Percentiles rank a stretch among this genome's conserved stretches.
Conservation (phyloP, 2,797 vertebrate genomes). For the Manis pentadactyla region DNA sequence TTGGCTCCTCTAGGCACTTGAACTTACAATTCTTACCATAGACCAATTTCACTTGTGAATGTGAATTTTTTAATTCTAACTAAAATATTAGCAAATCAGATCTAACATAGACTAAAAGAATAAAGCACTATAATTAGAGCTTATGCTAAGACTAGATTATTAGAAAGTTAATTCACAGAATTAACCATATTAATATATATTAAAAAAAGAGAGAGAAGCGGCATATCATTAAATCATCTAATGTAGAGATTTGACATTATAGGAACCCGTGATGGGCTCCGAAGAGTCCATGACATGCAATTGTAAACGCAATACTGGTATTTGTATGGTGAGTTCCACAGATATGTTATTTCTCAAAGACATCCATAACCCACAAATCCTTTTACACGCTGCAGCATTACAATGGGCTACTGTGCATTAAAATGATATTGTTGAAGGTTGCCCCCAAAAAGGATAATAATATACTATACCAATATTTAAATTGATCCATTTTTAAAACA, state of each 20-base stretch:
- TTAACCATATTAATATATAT: background rate
- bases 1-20: background rate
- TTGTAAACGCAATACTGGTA: background rate
- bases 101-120: background rate
- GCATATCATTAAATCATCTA: background rate
- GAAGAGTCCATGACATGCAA: background rate
- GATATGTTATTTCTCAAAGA: background rate
- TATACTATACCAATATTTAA: background rate
- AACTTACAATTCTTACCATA: background rate
- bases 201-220: background rate
- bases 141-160: background rate
- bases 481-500: background rate
- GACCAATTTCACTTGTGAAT: background rate
- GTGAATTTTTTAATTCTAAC: background rate
- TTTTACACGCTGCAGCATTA: background rate
- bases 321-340: background rate
- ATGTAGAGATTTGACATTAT: background rate
- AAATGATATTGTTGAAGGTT: background rate
- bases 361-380: background rate
- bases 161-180: background rate
- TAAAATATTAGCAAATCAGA: slow-evolving; percentile 37
- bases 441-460: background rate
- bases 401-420: background rate
- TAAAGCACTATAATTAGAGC: background rate
- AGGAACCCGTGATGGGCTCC: background rate